phyloP scores from a whole-genome alignment of 2,797 vertebrate genomes.

The Phrynocephalus forsythii region DNA sequence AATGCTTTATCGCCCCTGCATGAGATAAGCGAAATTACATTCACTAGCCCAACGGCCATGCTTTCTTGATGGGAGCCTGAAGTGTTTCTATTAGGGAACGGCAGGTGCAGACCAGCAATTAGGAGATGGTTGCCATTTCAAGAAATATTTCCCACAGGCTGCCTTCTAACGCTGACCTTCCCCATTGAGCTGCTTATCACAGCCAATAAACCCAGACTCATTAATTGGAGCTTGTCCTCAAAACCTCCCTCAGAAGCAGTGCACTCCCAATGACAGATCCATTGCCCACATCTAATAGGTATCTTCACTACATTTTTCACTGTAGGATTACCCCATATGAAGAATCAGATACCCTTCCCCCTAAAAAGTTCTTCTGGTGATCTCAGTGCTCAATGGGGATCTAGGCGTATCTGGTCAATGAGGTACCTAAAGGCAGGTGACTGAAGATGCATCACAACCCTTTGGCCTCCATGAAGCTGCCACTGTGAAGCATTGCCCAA shows the following conservation, averaged over 20 bases:
- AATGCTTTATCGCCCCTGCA: conserved; percentile 24
- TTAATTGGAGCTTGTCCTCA: conserved; percentile 66
- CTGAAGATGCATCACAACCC: neutral
- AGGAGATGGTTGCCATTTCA: conserved; percentile 48
- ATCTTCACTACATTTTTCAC: too few relatives aligned
- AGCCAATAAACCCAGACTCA: conserved; percentile 57
- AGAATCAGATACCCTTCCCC: neutral
- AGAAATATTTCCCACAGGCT: conserved; percentile 56
- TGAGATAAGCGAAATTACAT: conserved; percentile 23
- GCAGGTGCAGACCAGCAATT: conserved; percentile 40
- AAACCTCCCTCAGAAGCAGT: conserved; percentile 26
- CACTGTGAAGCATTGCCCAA: neutral
- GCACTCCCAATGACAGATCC: conserved; percentile 47
- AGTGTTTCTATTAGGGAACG: conserved; percentile 34
- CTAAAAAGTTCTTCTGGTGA: neutral
- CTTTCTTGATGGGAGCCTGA: conserved; percentile 23
- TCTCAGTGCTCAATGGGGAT: neutral
- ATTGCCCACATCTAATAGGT: neutral
- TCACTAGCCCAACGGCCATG: conserved; percentile 6
- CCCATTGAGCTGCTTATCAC: conserved; percentile 57
- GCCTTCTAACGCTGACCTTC: conserved; percentile 51
- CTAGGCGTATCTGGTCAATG: neutral
- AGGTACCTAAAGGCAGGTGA: too few relatives aligned
- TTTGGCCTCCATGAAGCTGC: neutral
- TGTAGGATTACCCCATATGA: neutral